Evolutionary conservation across 1,140 invertebrate genomes (phyloP).

Genomic region (Drosophila seguyi): DNA sequence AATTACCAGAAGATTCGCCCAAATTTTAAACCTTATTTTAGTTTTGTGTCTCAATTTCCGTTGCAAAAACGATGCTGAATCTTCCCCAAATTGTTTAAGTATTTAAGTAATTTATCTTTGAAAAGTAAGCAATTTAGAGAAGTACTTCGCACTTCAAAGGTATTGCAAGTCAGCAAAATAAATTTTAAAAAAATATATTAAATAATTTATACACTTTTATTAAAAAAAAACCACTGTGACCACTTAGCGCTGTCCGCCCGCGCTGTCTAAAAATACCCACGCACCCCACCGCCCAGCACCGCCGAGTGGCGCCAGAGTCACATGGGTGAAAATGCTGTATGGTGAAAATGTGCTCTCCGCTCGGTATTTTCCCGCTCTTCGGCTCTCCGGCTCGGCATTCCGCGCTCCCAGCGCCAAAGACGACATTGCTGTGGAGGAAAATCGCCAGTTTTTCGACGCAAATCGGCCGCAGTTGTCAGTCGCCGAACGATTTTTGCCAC

Average conservation of each 20-base stretch:
- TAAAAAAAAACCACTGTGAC: slow-evolving; percentile 43
- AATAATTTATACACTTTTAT: too few relatives aligned
- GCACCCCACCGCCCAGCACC: slow-evolving; percentile 32
- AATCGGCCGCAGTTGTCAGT: slow-evolving; percentile 56
- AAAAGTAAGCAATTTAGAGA: not conserved
- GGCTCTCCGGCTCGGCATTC: slow-evolving; percentile 26
- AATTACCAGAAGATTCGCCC: too few relatives aligned
- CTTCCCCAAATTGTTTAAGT: too few relatives aligned
- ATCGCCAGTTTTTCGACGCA: slow-evolving; percentile 25
- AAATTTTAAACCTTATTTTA: not conserved
- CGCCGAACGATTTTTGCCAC: slow-evolving; percentile 72
- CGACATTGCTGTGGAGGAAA: slow-evolving; percentile 46
- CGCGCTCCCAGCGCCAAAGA: slow-evolving; percentile 8
- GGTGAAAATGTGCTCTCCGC: slow-evolving; percentile 55
- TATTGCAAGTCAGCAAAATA: not conserved
- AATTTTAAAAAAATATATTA: not conserved
- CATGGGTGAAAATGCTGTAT: slow-evolving; percentile 57
- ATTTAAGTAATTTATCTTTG: too few relatives aligned
- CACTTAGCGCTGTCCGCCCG: slow-evolving; percentile 66
- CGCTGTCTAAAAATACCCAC: slow-evolving; percentile 70
- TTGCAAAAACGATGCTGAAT: not conserved
- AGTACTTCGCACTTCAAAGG: not conserved
- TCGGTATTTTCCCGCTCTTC: slow-evolving; percentile 17
- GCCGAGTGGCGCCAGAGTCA: slow-evolving; percentile 63
- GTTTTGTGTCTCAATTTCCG: not conserved